Base-by-base conservation (phyloP, 2,888 invertebrate genomes). In the Corythucha ciliata region DNA sequence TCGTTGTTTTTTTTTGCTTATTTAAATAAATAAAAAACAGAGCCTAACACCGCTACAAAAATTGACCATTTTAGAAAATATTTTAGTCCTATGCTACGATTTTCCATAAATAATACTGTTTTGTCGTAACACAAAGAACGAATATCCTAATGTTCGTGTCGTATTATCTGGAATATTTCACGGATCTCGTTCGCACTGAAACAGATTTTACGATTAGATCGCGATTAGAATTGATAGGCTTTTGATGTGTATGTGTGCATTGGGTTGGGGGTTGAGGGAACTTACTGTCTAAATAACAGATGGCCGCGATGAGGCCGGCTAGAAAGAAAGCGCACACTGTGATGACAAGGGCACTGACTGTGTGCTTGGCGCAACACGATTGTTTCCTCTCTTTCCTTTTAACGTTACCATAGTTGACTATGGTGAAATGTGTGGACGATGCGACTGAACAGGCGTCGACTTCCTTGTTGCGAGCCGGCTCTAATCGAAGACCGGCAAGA, bases 371-470 rank as follows among this genome's bases (percentile, higher is more conserved):
- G 67, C 84, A 84, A 64, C 80, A 81, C 40, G 77, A 72, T 63
- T 74, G 75, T 39, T 71, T 71, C 60, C 75, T 74, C 58, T 75
- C 75, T 63, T 80, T 79, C 56, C 72, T 74, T 34, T 73, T 64
- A 78, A 76, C 45, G 68, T 67, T 53, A 20, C 57, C 59, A 49
- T 83, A 83, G 66, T 87, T 87, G 55, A 88, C 82, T 49, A 88
- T 83, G 10, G 88, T 88, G 67, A 88, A 88, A 69, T 88, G 87
- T 64, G 83, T 87, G 55, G 87, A 87, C 70, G 87, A 87, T 47
- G 86, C 87, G 54, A 86, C 74, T 32, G 87, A 87, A 53, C 77
- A 75, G 45, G 77, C 75, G 67, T 87, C 87, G 22, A 51, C 54
- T 18, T 58, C 58, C 18, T 58, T 59, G 21, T 39, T 33, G 12